Conservation (phyloP, 2,888 invertebrate genomes). For the Ceramica pisi region DNA sequence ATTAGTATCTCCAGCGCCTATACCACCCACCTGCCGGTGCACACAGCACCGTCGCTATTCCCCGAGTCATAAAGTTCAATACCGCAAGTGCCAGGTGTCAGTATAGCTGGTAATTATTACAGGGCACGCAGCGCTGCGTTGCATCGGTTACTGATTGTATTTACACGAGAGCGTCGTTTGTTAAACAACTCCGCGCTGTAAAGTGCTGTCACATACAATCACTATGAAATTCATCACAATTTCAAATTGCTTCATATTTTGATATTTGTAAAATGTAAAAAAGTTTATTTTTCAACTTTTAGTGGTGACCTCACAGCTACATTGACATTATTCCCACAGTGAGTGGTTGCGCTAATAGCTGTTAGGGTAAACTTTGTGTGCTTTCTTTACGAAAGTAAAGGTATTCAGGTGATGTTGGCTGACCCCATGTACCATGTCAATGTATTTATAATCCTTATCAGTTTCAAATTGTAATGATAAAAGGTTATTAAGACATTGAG, state of each 20-base stretch:
- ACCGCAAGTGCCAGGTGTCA: background rate
- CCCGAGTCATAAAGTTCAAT: background rate
- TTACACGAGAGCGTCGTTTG: conserved; percentile 35
- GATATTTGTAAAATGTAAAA: no score
- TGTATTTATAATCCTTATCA: no score
- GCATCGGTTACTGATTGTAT: conserved; percentile 42
- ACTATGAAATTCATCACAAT: background rate
- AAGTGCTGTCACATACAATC: conserved; percentile 28
- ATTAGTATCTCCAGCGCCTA: conserved; percentile 42
- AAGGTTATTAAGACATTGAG: no score
- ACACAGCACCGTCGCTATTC: background rate
- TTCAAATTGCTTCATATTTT: background rate
- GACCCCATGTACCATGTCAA: no score
- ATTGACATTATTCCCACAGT: no score
- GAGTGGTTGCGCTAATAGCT: no score
- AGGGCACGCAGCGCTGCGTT: conserved; percentile 18
- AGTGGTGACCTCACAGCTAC: no score
- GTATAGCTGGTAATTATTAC: conserved; percentile 26
- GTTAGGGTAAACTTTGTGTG: no score
- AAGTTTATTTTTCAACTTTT: no score
- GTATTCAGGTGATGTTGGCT: no score
- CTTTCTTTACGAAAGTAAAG: no score
- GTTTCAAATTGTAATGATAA: no score
- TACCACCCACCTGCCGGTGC: background rate
- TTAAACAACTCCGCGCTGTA: conserved; percentile 23